These are phyloP conservation scores for Thymallus thymallus DNA, from an alignment of 2,113 vertebrate species.

Conservation along the genomic window DNA sequence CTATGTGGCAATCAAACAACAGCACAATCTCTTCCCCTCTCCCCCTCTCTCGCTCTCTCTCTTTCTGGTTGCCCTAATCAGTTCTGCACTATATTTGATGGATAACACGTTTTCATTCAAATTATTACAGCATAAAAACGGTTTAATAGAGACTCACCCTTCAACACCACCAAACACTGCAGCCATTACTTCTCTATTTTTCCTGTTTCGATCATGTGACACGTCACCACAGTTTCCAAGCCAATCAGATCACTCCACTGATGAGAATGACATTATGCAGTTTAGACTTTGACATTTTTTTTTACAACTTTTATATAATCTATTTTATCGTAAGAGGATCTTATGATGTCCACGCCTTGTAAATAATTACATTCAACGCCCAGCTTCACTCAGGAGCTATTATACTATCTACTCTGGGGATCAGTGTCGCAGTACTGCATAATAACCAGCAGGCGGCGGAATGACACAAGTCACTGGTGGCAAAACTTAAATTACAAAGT, in stretches of 20 bases:
- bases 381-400: neutral
- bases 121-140: too few species aligned
- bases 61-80: too few species aligned
- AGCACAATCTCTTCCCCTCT: too few species aligned
- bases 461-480: neutral
- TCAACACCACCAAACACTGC: conserved; percentile 22
- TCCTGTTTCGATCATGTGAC: conserved; percentile 49
- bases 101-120: too few species aligned
- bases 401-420: too few species aligned
- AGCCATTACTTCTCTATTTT: conserved; percentile 46
- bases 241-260: neutral
- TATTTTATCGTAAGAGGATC: neutral
- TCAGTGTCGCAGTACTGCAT: neutral
- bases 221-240: conserved; percentile 44
- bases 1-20: too few species aligned
- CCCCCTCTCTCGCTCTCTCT: too few species aligned
- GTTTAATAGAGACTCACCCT: too few species aligned
- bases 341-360: rapidly evolving
- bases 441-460: neutral
- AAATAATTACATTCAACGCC: neutral
- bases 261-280: neutral
- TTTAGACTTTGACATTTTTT: neutral
- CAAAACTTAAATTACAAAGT: neutral
- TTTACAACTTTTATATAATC: neutral
- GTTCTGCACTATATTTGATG: too few species aligned